A percentile compares a stretch with the other conserved stretches of the same genome.
phyloP scores from a whole-genome alignment of 2,113 vertebrate genomes.

The Pelobates fuscus region DNA sequence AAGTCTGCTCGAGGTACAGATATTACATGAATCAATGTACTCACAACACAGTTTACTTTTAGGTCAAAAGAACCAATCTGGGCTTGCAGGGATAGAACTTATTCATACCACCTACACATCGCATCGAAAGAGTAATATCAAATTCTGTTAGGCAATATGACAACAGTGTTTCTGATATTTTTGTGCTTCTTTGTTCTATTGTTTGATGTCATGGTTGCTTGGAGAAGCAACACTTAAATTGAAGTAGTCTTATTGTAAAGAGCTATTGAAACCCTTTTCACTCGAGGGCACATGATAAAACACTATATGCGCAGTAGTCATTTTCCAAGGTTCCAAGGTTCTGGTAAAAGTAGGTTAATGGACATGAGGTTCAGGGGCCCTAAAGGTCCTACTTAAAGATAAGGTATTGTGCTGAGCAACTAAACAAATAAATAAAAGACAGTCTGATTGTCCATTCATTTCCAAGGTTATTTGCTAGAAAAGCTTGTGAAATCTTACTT shows the following conservation, averaged over 20 bases:
- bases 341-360: conserved; percentile 30
- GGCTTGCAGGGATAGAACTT: no score
- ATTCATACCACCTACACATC: no score
- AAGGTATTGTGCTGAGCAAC: conserved; percentile 26
- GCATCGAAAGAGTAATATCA: no score
- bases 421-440: not conserved
- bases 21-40: no score
- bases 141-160: not conserved
- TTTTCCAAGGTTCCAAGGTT: not conserved
- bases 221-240: not conserved
- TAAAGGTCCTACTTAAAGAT: conserved; percentile 26
- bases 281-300: not conserved
- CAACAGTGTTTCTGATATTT: not conserved
- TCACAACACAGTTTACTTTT: no score
- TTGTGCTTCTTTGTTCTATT: not conserved
- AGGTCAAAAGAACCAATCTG: no score
- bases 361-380: conserved; percentile 24
- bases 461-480: conserved; percentile 41
- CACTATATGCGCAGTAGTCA: not conserved
- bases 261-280: not conserved
- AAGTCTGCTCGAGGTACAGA: no score
- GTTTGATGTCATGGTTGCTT: not conserved
- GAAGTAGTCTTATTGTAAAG: not conserved
- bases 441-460: conserved; percentile 5
- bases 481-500: conserved; percentile 49